Evolutionary conservation across 2,797 vertebrate species (phyloP).

Genomic region (Sebastes itinus): DNA sequence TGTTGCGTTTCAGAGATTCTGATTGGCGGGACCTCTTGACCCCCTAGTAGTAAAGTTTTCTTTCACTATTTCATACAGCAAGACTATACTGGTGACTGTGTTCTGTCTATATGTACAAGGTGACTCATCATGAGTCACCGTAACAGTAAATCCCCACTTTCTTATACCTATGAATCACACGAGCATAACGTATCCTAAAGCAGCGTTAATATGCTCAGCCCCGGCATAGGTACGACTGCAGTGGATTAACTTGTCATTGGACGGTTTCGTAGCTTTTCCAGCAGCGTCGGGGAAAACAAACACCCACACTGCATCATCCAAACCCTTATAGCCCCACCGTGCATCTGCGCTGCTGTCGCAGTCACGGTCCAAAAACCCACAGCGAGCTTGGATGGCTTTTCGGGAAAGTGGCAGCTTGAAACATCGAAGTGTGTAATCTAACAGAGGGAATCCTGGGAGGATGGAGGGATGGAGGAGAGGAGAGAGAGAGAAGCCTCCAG

Average conservation of each 20-base stretch:
- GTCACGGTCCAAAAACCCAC: conserved; percentile 26
- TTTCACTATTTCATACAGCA: not conserved
- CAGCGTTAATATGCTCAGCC: conserved; percentile 55
- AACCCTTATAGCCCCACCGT: conserved; percentile 12
- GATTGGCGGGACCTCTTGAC: conserved; percentile 7
- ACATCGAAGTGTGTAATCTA: conserved; percentile 66
- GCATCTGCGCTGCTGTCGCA: conserved; percentile 27
- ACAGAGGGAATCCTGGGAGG: conserved; percentile 77
- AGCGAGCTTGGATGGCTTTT: conserved; percentile 40
- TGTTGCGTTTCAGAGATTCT: conserved; percentile 3
- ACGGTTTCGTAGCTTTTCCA: conserved; percentile 46
- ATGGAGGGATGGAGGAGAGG: conserved; percentile 53
- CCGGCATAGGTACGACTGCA: conserved; percentile 52
- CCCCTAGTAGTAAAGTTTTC: not conserved
- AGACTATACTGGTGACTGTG: not conserved
- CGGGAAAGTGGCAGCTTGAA: conserved; percentile 60
- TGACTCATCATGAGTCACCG: conserved; percentile 74
- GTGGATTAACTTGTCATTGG: conserved; percentile 71
- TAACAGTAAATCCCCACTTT: conserved; percentile 67
- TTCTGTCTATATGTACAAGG: conserved; percentile 44
- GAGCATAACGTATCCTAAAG: conserved; percentile 50
- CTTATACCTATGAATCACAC: conserved; percentile 67
- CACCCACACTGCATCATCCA: conserved; percentile 41
- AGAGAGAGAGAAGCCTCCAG: conserved; percentile 61
- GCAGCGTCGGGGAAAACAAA: conserved; percentile 51